Evolutionary conservation across 2,888 invertebrate species (phyloP).

Genomic region (Lasioglossum zephyrum): DNA sequence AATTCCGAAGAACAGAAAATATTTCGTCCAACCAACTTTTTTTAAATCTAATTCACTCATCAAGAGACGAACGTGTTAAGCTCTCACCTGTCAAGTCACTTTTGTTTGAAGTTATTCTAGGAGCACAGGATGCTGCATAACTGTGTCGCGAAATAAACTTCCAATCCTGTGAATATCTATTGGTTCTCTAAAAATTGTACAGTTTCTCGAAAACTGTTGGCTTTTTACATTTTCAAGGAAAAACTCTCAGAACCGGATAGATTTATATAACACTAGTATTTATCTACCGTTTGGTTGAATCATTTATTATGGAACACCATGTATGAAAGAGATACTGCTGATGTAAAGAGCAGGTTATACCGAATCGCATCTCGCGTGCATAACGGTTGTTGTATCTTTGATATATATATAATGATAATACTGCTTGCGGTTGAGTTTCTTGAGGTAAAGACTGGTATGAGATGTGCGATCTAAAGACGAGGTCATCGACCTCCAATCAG

Average conservation of each 20-base stretch:
- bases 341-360: neutral
- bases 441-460: neutral
- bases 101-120: neutral
- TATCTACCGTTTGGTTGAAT: neutral
- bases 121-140: neutral
- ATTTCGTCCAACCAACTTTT: neutral
- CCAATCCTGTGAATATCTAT: neutral
- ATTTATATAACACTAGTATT: neutral
- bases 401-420: neutral
- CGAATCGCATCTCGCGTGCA: conserved; percentile 12
- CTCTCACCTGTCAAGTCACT: neutral
- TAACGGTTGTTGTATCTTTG: conserved; percentile 42
- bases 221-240: neutral
- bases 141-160: neutral
- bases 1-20: neutral
- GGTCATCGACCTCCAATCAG: conserved; percentile 23
- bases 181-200: neutral
- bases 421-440: conserved; percentile 9
- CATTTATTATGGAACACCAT: neutral
- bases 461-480: neutral
- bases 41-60: neutral
- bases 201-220: neutral
- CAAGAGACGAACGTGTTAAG: neutral
- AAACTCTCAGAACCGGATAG: neutral
- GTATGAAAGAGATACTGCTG: neutral